phyloP scores from a whole-genome alignment of 2,888 invertebrate genomes.

The Aporophyla lueneburgensis region DNA sequence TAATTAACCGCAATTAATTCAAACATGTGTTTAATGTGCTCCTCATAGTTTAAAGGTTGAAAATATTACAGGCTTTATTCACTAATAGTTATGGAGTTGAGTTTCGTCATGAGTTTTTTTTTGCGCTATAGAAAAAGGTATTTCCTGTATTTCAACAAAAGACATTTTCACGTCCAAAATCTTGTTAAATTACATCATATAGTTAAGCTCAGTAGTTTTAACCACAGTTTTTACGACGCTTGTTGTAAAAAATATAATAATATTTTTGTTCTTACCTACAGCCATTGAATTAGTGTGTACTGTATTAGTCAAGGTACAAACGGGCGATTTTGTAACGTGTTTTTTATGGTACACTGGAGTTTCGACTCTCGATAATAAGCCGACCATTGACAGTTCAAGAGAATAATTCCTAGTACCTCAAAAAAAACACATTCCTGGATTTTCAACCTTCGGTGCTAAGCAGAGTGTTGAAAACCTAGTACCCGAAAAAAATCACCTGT shows the following conservation, averaged over 20 bases:
- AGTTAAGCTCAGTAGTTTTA: neutral
- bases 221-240: conserved; percentile 4
- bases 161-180: neutral
- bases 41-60: conserved; percentile 48
- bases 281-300: neutral
- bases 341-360: neutral
- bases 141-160: neutral
- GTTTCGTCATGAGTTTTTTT: neutral
- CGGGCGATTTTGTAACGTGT: neutral
- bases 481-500: no score
- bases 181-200: neutral
- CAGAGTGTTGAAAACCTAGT: no score
- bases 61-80: conserved; percentile 17
- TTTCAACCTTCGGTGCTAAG: no score
- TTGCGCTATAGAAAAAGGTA: neutral
- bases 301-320: neutral
- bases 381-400: neutral
- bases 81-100: neutral
- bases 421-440: neutral
- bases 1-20: conserved; percentile 55
- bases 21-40: conserved; percentile 34
- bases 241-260: neutral
- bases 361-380: neutral
- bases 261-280: neutral
- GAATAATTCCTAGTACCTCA: neutral